A percentile compares a stretch with the other conserved stretches of the same genome.
phyloP scores from a whole-genome alignment of 2,888 invertebrate species.

The Serrognathus titanus region DNA sequence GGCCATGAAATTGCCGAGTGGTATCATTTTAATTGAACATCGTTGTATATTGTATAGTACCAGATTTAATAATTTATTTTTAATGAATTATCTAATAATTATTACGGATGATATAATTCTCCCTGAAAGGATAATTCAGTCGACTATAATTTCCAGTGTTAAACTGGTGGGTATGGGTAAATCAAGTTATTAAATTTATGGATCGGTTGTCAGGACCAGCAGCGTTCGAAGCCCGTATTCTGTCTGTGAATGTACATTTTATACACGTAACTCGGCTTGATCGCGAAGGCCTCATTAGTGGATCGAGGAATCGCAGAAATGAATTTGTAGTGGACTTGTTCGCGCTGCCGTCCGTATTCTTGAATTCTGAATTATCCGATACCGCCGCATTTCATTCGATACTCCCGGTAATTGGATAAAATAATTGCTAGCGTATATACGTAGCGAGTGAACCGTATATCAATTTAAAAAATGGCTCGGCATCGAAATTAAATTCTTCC shows the following conservation, averaged over 20 bases:
- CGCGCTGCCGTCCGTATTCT: conserved; percentile 30
- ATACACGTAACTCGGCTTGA: conserved; percentile 6
- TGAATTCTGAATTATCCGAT: conserved; percentile 39
- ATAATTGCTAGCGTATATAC: conserved; percentile 38
- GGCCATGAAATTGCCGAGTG: too few species aligned
- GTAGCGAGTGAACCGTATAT: conserved; percentile 34
- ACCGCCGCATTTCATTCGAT: conserved; percentile 36
- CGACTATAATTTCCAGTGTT: too few species aligned
- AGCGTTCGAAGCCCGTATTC: not conserved
- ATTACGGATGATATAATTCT: too few species aligned
- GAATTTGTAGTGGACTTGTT: conserved; percentile 33
- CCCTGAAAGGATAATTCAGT: too few species aligned
- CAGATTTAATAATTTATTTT: too few species aligned
- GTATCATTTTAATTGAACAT: too few species aligned
- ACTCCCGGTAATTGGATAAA: conserved; percentile 42
- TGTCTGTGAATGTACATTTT: not conserved
- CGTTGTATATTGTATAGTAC: too few species aligned
- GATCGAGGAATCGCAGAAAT: conserved; percentile 27
- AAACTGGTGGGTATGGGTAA: too few species aligned
- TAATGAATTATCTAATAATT: too few species aligned
- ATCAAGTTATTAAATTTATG: too few species aligned
- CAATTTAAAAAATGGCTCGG: conserved; percentile 29
- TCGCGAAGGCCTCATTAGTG: conserved; percentile 24
- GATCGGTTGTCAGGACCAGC: too few species aligned
- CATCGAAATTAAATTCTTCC: conserved; percentile 40